Base-by-base conservation (phyloP, 2,888 invertebrate species). In the Nematopogon swammerdamellus region DNA sequence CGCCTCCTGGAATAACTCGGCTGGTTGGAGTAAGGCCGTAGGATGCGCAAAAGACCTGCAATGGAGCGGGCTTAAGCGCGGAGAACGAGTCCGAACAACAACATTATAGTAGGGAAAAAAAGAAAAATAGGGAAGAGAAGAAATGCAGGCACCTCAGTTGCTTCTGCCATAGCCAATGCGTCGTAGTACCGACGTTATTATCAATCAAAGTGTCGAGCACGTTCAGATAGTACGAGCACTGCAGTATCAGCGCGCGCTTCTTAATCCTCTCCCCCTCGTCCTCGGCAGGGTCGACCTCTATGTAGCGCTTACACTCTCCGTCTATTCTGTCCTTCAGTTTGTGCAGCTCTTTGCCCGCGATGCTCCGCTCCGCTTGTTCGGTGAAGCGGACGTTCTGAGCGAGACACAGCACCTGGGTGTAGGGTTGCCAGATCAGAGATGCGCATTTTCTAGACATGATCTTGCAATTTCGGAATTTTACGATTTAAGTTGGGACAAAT, bases 101-200 rank as follows among this genome's bases (percentile, higher is more conserved):
- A n/a, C n/a, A n/a, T n/a, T n/a, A n/a, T n/a, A n/a, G n/a, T n/a
- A n/a, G n/a, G n/a, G n/a, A n/a, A n/a, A n/a, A n/a, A n/a, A n/a
- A n/a, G n/a, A n/a, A n/a, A n/a, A n/a, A n/a, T n/a, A n/a, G n/a
- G n/a, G n/a, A n/a, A n/a, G n/a, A n/a, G n/a, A 25, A 25, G 4
- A 25, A 25, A 25, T 25, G 8, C 8, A 49, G 52, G 54, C 67
- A 89, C 85, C 95, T 85, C 46, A 98, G 82, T 67, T 97, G 97
- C 68, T 93, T 92, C 68, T 93, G 91, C 99, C 99, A 99, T 47
- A 85, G 77, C 99, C 99, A 99, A 63, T 95, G 90, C 17, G 72
- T 80, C 11, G 81, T 64, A 55, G 83, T 83, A 25, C 83, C 84
- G 0, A 89, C 85, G 64, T 85, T 86, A 54, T 84, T 81, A 46